Percentiles rank a stretch among this genome's conserved stretches.
Conservation (phyloP, 2,113 vertebrate genomes). For the Oceanites oceanicus region DNA sequence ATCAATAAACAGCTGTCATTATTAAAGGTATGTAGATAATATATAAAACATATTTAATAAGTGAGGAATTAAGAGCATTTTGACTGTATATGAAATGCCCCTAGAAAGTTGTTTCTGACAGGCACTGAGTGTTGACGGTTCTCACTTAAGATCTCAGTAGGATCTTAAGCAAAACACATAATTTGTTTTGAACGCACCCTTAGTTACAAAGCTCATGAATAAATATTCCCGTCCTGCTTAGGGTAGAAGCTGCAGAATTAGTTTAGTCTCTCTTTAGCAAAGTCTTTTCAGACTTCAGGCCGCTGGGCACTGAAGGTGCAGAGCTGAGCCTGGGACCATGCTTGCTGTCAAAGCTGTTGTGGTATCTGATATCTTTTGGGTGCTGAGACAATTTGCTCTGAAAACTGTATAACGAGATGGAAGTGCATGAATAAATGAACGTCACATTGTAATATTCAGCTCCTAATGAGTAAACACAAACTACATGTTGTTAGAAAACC, state of each 20-base stretch:
- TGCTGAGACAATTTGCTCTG: not conserved
- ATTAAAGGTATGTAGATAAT: not conserved
- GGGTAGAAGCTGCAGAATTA: not conserved
- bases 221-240: not conserved
- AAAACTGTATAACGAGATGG: not conserved
- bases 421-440: not conserved
- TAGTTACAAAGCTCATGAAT: not conserved
- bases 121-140: not conserved
- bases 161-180: not conserved
- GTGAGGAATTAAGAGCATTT: not conserved
- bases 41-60: not conserved
- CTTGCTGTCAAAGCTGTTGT: not conserved
- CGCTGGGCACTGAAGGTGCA: not conserved
- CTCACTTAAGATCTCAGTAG: not conserved
- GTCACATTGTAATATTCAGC: not conserved
- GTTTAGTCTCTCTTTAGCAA: not conserved
- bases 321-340: not conserved
- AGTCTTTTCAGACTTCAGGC: not conserved
- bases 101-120: not conserved
- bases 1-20: conserved; percentile 10
- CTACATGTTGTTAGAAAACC: not conserved
- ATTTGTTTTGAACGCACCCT: not conserved
- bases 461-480: not conserved
- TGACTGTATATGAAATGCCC: not conserved
- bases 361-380: not conserved